phyloP scores from a whole-genome alignment of 2,113 vertebrate genomes.

The Bambusicola thoracicus region DNA sequence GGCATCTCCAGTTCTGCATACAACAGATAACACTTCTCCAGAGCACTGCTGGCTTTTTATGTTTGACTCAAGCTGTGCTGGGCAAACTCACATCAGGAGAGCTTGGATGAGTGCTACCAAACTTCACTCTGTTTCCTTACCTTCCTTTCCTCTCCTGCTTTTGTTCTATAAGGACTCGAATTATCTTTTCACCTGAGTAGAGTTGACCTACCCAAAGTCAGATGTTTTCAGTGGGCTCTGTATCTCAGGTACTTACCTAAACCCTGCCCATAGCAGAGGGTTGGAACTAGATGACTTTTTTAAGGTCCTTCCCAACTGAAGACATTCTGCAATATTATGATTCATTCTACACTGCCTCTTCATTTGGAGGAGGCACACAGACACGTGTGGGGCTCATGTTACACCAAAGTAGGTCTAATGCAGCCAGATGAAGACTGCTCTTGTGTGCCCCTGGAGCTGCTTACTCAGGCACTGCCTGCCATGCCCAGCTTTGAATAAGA shows the following conservation, averaged over 20 bases:
- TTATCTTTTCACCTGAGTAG: neutral
- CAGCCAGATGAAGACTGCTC: neutral
- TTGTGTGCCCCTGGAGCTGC: neutral
- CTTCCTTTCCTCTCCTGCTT: neutral
- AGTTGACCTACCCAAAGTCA: neutral
- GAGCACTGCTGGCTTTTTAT: neutral
- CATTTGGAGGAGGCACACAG: neutral
- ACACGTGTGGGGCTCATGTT: accelerated
- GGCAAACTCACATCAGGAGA: neutral
- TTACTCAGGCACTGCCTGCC: accelerated
- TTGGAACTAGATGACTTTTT: neutral
- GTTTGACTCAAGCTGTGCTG: neutral
- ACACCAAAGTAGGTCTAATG: neutral
- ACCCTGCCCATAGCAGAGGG: neutral
- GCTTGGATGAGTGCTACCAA: neutral
- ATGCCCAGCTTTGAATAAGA: neutral
- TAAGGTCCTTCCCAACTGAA: neutral
- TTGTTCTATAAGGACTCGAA: neutral
- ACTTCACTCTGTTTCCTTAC: neutral
- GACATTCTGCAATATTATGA: neutral
- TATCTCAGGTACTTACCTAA: neutral
- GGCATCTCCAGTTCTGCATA: neutral
- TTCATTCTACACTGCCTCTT: too few relatives aligned
- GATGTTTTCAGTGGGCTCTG: neutral
- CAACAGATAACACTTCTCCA: neutral